Evolutionary conservation across 2,113 vertebrate genomes (phyloP).

Genomic region (Lamprologus ornatipinnis): DNA sequence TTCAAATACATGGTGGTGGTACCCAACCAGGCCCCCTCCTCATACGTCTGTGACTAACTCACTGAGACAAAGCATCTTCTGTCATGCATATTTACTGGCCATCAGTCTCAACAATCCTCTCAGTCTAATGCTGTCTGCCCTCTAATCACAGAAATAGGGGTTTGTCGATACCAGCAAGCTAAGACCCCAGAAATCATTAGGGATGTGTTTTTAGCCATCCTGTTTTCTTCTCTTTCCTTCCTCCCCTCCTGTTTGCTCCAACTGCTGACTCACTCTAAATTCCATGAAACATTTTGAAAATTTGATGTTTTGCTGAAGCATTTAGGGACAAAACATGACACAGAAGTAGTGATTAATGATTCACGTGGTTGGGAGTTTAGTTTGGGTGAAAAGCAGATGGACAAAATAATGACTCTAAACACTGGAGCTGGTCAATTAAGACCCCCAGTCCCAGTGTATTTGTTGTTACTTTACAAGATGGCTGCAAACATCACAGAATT

Average conservation of each 20-base stretch:
- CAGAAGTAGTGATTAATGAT: not conserved
- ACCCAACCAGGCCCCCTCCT: slow-evolving; percentile 23
- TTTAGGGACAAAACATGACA: not conserved
- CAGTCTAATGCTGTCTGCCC: slow-evolving; percentile 18
- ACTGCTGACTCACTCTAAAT: not conserved
- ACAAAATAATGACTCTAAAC: not conserved
- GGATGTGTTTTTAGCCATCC: not conserved
- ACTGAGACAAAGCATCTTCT: slow-evolving; percentile 41
- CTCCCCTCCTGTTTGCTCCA: not conserved
- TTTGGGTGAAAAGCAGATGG: not conserved
- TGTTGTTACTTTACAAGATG: not conserved
- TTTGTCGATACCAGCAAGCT: slow-evolving; percentile 35
- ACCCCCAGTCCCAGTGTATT: not conserved
- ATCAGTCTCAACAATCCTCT: slow-evolving; percentile 50
- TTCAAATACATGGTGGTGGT: slow-evolving; percentile 2
- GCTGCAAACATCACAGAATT: not conserved
- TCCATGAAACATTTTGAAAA: slow-evolving; percentile 4
- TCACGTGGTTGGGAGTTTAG: not conserved
- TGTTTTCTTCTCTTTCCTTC: not conserved
- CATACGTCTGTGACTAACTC: slow-evolving; percentile 46
- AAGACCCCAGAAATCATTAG: not conserved
- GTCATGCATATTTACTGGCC: slow-evolving; percentile 34
- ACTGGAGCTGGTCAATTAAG: not conserved
- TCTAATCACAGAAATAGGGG: not conserved
- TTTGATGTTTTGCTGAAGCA: not conserved